Conservation (phyloP, 2,113 vertebrate species). For the Falcunculus frontatus region DNA sequence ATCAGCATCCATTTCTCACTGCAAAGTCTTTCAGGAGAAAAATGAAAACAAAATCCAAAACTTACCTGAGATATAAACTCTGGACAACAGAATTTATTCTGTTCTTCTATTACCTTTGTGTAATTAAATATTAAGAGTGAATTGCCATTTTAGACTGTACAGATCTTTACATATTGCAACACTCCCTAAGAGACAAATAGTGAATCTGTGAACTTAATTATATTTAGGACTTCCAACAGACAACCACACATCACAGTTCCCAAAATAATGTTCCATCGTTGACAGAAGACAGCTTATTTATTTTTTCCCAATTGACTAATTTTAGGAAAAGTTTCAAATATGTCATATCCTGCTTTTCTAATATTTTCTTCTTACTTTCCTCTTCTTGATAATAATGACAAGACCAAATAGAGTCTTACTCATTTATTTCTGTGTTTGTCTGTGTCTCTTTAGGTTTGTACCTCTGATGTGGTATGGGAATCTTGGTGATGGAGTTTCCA, state of each 20-base stretch:
- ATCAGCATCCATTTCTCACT: constrained; percentile 13
- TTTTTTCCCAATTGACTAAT: neutral
- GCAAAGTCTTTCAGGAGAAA: neutral
- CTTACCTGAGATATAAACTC: neutral
- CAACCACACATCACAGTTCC: neutral
- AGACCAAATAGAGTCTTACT: neutral
- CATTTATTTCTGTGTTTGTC: neutral
- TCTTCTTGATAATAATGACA: neutral
- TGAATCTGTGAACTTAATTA: neutral
- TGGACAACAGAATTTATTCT: neutral
- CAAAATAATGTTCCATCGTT: neutral
- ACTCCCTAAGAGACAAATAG: accelerated
- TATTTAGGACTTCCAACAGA: neutral
- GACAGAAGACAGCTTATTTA: neutral
- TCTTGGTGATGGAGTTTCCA: neutral
- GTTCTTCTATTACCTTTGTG: neutral
- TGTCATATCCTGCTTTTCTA: neutral
- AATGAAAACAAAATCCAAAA: neutral
- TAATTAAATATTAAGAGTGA: neutral
- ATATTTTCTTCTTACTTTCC: neutral
- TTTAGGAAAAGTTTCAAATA: neutral
- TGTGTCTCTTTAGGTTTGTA: neutral
- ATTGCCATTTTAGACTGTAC: neutral
- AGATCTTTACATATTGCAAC: neutral
- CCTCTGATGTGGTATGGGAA: neutral